Evolutionary conservation across 2,113 vertebrate species (phyloP).

Genomic region (Parus major): DNA sequence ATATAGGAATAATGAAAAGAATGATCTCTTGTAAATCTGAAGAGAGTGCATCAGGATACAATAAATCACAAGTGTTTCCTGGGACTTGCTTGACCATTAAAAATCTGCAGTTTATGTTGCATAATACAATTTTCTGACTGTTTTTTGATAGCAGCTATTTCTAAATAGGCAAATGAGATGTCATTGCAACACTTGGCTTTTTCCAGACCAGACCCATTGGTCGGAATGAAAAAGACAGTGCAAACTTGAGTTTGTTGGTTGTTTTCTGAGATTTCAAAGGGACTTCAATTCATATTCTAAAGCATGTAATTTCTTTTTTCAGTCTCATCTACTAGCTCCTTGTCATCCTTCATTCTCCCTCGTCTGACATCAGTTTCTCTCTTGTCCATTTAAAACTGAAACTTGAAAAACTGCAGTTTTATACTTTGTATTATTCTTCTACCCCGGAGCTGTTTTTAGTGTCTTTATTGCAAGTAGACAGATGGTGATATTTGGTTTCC

Average conservation of each 20-base stretch:
- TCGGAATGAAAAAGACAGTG: background rate
- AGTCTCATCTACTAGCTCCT: background rate
- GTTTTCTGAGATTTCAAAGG: background rate
- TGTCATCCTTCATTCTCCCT: background rate
- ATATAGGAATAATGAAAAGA: background rate
- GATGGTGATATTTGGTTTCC: conserved; percentile 79
- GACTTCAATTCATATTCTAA: background rate
- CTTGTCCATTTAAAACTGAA: conserved; percentile 47
- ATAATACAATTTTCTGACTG: background rate
- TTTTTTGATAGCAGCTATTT: background rate
- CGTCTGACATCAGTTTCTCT: background rate
- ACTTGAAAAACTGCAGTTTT: conserved; percentile 63
- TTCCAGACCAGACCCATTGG: background rate
- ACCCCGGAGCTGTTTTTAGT: conserved; percentile 70
- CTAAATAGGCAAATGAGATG: background rate
- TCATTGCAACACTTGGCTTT: background rate
- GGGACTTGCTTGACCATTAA: background rate
- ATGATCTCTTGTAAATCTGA: background rate
- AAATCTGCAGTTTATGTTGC: background rate
- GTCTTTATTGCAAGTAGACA: conserved; percentile 74
- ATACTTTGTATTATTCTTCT: conserved; percentile 66
- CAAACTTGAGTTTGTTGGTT: background rate
- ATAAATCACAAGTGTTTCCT: background rate
- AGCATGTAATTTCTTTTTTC: background rate
- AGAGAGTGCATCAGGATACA: background rate